Base-by-base conservation (phyloP, 1,140 invertebrate species). In the Melipona quadrifasciata region DNA sequence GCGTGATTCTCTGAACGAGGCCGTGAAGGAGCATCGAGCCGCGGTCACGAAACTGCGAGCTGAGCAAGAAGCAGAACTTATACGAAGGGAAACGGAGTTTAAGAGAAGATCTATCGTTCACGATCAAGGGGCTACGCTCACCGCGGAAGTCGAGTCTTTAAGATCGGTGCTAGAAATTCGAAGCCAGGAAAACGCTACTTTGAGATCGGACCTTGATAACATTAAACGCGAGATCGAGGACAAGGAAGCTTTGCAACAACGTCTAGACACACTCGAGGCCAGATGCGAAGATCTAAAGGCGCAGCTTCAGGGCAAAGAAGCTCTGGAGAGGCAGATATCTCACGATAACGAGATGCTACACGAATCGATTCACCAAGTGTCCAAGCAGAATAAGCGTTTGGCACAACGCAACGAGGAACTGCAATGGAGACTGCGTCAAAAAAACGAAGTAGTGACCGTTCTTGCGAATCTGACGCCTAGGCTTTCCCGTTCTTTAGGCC, bases 401-500 rank as follows among this genome's bases (percentile, higher is more conserved):
- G 96, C 96, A 0, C 97, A 97, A 89, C 96, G 97, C 89, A 98
- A 98, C 91, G 98, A 99, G 94, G 97, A 98, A 93, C 95, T 99
- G 3, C 96, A 97, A 90, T 99, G 97, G 96, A 97, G 97, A 92
- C 95, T 99, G 74, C 96, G 97, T 90, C 97, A 97, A 88, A 97
- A 97, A 91, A 96, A 96, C 57, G 96, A 97, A 90, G 96, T 97
- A 16, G 94, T 96, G 24, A 95, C 93, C 80, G 95, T 93, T 70
- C 86, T 96, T 86, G 93, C 96, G 10, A 94, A 94, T 74, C 92
- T 91, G 51, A 89, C 92, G 16, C 68, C 89, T 39, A 84, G 92
- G 64, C 68, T 93, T 0, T 90, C 90, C 6, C 89, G 92, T 55
- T 93, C 93, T 2, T 67, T 93, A 14, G 92, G 91, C 17, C 77